Evolutionary conservation across 1,140 invertebrate genomes (phyloP).

Genomic region (Papilio polytes): DNA sequence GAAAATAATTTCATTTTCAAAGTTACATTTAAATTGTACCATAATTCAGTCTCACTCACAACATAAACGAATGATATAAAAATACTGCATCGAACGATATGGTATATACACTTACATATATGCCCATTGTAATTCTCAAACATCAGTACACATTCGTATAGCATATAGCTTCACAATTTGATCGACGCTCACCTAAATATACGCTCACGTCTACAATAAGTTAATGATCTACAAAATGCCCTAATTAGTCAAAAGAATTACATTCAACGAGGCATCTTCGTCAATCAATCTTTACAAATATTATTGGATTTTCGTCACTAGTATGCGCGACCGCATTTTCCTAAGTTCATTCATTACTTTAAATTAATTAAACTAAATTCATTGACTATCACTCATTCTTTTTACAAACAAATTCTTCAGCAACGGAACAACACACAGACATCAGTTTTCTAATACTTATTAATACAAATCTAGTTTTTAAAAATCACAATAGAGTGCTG

Average conservation of each 20-base stretch:
- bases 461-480: slow-evolving; percentile 81
- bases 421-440: slow-evolving; percentile 76
- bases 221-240: slow-evolving; percentile 81
- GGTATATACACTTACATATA: slow-evolving; percentile 49
- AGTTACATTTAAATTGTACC: slow-evolving; percentile 77
- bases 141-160: slow-evolving; percentile 54
- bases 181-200: slow-evolving; percentile 72
- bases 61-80: slow-evolving; percentile 78
- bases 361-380: slow-evolving; percentile 83
- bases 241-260: slow-evolving; percentile 79
- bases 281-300: slow-evolving; percentile 71
- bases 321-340: slow-evolving; percentile 84
- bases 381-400: slow-evolving; percentile 81
- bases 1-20: slow-evolving; percentile 68
- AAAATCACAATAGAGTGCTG: slow-evolving; percentile 78
- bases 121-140: slow-evolving; percentile 55
- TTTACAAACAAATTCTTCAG: slow-evolving; percentile 68
- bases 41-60: slow-evolving; percentile 80
- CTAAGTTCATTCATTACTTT: slow-evolving; percentile 82
- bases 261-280: slow-evolving; percentile 78
- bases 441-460: slow-evolving; percentile 82
- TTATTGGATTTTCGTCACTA: slow-evolving; percentile 85
- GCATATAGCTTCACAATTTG: slow-evolving; percentile 74
- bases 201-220: slow-evolving; percentile 78
- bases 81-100: slow-evolving; percentile 79